Evolutionary conservation across 2,888 invertebrate species (phyloP), one percentile per base, ranked within the genome.

Genomic region (Enchytraeus crypticus): DNA sequence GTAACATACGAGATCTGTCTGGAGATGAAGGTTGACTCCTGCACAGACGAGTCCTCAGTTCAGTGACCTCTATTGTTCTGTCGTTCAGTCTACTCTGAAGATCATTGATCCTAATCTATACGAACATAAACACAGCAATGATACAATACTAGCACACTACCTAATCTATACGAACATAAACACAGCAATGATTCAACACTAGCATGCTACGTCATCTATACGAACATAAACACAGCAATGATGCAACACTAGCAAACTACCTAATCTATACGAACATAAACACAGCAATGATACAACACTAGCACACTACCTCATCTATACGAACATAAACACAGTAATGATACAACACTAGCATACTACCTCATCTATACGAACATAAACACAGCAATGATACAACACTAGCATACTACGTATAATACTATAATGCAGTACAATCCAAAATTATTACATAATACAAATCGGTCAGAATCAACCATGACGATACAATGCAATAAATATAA

Each of bases 31-130:
- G 70, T 4, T 75, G 47, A 30, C 51, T 59, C 27, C 53, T 23
- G 26, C 51, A 38, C 30, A 57, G 33, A 33, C 53, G 55, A 33
- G 33, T 57, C 27, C 49, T 64, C 46, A 78, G 65, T 23, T 77
- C 77, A 18, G 71, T 71, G 45, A 76, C 71, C 59, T 78, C 77
- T 3, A 75, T 74, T 66, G 78, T 78, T 57, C 73, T 69, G 59
- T 78, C 67, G n/a, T 74, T 71, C 59, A 77, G 65, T 43, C 71
- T 69, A 18, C 72, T 70, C 59, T 77, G 74, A 18, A 76, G 64
- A 51, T 77, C 76, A 57, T 73, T 68, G 4, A 77, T 73, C 45
- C 72, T 71, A 64, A 70, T 69, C 77, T 77, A 57, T 21, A 3
- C 32, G 23, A 5, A 34, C 14, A 54, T n/a, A 54, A 21, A 2